Evolutionary conservation across 1,140 invertebrate genomes (phyloP), one percentile per base, ranked within the genome.

Genomic region (Zelostemma sp.): DNA sequence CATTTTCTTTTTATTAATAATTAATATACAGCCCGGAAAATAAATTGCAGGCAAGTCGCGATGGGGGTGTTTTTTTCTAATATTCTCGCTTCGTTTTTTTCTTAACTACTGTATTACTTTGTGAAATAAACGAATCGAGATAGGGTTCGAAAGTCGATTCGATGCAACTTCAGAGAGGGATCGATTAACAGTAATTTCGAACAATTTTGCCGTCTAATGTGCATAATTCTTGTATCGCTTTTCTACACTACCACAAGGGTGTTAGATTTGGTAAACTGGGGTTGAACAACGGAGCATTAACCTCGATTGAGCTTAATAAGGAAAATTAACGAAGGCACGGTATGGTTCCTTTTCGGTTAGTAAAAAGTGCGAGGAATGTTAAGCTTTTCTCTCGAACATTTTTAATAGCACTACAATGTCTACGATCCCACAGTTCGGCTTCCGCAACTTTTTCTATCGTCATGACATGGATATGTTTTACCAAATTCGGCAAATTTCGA

Each of bases 261-360:
- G 75, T 66, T 79, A 74, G 74, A 80, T 85, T 84, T 82, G 60
- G 77, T 83, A 82, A 83, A 84, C 77, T 82, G 70, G 75, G 80
- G 81, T 84, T 76, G 83, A 84, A 75, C 80, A 77, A 72, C 58
- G 73, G 74, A 78, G 77, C 76, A 80, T 85, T 85, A 84, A 83
- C 82, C 84, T 81, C 81, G 79, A 85, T 85, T 85, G 78, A 83
- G 77, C n/a, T n/a, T n/a, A n/a, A n/a, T n/a, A n/a, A n/a, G n/a
- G n/a, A n/a, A n/a, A n/a, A n/a, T n/a, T n/a, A n/a, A n/a, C n/a
- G n/a, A n/a, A n/a, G n/a, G n/a, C n/a, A n/a, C n/a, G n/a, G n/a
- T n/a, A n/a, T n/a, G n/a, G n/a, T n/a, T n/a, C n/a, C n/a, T n/a
- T n/a, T n/a, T n/a, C n/a, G n/a, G n/a, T n/a, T n/a, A n/a, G 1